Base-by-base conservation (phyloP, 2,113 vertebrate genomes). In the Carassius carassius region DNA sequence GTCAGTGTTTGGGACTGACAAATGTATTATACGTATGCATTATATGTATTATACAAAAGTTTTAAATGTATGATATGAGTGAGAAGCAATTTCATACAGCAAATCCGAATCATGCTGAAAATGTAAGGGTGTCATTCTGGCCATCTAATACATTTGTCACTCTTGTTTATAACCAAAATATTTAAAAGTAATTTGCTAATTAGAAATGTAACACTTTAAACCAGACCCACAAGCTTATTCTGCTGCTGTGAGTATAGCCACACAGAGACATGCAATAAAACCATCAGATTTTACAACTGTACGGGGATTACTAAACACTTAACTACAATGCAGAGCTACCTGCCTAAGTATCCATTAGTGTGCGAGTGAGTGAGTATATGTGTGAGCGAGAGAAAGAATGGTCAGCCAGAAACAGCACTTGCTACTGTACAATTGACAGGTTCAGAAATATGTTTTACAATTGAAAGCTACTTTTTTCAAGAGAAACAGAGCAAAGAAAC, bases 221-320 rank as follows among this genome's bases (percentile, higher is more conserved):
- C 1, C 8, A 4, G 19, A 70, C 17, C 41, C 17, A 41, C 17
- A 70, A 70, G 1, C 3, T 8, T 70, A 21, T 21, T 70, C 32
- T 70, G 65, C 6, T 65, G 13, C 62, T 5, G 6, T 65, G 2
- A 65, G 13, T 5, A 2, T 21, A 60, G 62, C 84, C 10, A 79
- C 35, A 78, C 1, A 87, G 69, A 87, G 6, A 73, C 73, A 87
- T 74, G 91, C 90, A 90, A 92, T 90, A 94, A 92, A 94, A 86
- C 88, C 87, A 92, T 96, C 91, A 93, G 90, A 93, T 94, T 95
- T 94, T 84, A 95, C 69, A 86, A 86, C 23, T 88, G 82, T 78
- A 86, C 74, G 73, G 91, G 91, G 88, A 92, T 92, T 92, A 94
- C 94, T 90, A 93, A 94, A 94, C 91, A 93, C 74, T 89, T 32